Evolutionary conservation across 1,140 invertebrate species (phyloP).

Genomic region (Saccostrea glomerata): DNA sequence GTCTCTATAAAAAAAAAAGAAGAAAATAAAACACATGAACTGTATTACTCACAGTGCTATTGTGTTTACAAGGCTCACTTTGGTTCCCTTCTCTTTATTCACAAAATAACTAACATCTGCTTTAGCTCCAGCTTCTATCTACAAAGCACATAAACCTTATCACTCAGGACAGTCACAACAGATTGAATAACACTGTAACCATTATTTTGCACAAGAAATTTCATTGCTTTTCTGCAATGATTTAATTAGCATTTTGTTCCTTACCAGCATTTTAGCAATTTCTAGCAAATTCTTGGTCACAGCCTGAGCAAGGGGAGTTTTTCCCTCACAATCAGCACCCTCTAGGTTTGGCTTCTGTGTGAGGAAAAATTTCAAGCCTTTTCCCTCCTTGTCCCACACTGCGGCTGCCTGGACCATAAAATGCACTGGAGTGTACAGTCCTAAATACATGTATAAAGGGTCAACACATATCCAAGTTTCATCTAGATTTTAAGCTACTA

Average conservation of each 20-base stretch:
- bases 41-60: slow-evolving; percentile 59
- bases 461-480: neutral
- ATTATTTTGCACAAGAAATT: no score
- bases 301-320: slow-evolving; percentile 74
- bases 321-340: slow-evolving; percentile 65
- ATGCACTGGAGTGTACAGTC: slow-evolving; percentile 70
- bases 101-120: slow-evolving; percentile 51
- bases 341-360: slow-evolving; percentile 74
- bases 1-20: no score
- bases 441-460: neutral
- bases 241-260: neutral
- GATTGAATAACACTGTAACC: no score
- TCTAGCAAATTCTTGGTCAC: slow-evolving; percentile 65
- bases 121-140: slow-evolving; percentile 59
- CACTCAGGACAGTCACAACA: no score
- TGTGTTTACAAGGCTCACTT: slow-evolving; percentile 48
- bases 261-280: slow-evolving; percentile 72
- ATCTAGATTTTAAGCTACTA: no score
- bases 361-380: slow-evolving; percentile 71
- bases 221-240: no score
- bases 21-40: no score
- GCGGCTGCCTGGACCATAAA: slow-evolving; percentile 68
- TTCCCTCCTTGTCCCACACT: slow-evolving; percentile 27
- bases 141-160: neutral
- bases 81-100: slow-evolving; percentile 49